Conservation (phyloP, 2,113 vertebrate species). For the Oryzias melastigma region DNA sequence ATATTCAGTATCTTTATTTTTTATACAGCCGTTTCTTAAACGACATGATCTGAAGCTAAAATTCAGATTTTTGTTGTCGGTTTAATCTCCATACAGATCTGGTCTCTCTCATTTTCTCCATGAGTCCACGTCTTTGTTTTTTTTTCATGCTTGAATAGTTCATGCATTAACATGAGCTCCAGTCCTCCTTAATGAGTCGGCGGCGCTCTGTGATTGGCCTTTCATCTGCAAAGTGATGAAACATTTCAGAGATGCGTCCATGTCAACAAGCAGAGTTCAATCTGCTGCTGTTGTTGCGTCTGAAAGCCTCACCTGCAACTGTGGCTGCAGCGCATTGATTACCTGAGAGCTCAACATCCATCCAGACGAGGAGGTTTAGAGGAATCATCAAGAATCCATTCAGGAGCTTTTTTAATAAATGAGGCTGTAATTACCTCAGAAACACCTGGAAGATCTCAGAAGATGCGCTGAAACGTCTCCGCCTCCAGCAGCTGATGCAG, state of each 20-base stretch:
- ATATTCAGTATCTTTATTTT: no score
- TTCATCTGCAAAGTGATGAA: background rate
- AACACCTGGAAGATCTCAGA: background rate
- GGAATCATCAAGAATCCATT: background rate
- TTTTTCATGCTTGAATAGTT: no score
- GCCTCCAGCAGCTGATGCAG: background rate
- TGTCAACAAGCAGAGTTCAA: background rate
- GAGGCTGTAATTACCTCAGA: constrained; percentile 12
- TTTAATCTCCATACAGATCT: no score
- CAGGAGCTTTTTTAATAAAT: background rate
- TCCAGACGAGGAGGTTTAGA: background rate
- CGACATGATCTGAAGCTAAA: no score
- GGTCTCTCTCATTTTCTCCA: no score
- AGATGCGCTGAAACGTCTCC: background rate
- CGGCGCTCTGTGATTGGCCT: background rate
- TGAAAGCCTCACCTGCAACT: background rate
- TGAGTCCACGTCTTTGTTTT: no score
- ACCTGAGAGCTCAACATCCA: background rate
- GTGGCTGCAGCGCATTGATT: background rate
- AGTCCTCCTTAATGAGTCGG: background rate
- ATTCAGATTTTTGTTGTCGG: no score
- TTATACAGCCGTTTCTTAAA: no score
- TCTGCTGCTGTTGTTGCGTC: background rate
- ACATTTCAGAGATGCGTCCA: background rate
- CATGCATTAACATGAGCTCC: no score